Base-by-base conservation (phyloP, 2,113 vertebrate genomes). In the Orthochromis indermauri region DNA sequence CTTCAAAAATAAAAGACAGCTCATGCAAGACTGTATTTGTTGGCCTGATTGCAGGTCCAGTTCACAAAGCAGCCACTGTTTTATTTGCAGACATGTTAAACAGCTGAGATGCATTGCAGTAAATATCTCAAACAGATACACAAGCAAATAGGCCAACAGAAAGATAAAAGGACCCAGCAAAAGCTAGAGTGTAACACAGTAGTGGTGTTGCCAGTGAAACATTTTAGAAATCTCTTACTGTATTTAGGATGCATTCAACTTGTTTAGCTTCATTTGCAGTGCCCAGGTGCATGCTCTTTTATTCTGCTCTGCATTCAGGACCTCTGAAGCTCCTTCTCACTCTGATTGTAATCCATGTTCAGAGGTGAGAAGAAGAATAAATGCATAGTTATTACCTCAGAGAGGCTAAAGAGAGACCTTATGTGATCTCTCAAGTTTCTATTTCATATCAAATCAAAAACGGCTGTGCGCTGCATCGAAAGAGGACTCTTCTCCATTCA, bases 331-430 rank as follows among this genome's bases (percentile, higher is more conserved):
- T 63, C 35, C 24, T 19, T 53, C 73, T 82, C 47, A 24, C 78
- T 87, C 28, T 57, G 89, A 89, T 87, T 86, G 40, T 76, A 84
- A 84, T 88, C 86, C 85, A 80, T 89, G 88, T 88, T 91, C 80
- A 76, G 53, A 91, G 82, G 89, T 89, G 68, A 89, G 66, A 81
- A 89, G 85, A 88, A 55, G 78, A 88, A 93, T 85, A 92, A 87
- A 91, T 86, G 59, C 90, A 89, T 86, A 85, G 84, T 83, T 85
- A 90, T 89, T 85, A 88, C 85, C 85, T 93, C 53, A 57, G 80
- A 84, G 88, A 83, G 57, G 66, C 37, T 51, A 73, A 89, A 81
- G 54, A 54, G 57, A 91, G 83, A 89, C 84, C 88, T 87, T 13
- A 78, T 57, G 14, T 51, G 81, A 92, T 84, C 80, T 85, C 76